Evolutionary conservation across 2,797 vertebrate species (phyloP).

Genomic region (Anguilla megastoma): DNA sequence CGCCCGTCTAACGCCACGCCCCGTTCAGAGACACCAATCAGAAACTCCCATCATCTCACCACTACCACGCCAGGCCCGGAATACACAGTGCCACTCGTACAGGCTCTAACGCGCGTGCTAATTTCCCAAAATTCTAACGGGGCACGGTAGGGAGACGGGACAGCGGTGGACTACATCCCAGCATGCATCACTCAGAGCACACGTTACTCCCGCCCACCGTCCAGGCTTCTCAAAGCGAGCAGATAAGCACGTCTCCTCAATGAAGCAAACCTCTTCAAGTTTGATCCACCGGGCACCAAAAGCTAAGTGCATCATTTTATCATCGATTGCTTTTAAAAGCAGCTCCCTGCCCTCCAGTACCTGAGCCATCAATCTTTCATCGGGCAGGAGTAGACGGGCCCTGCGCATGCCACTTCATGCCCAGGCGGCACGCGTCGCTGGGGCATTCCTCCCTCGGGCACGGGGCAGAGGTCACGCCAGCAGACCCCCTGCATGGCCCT

Average conservation of each 20-base stretch:
- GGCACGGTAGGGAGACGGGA: background rate
- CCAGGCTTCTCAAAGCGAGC: background rate
- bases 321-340: constrained; percentile 18
- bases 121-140: background rate
- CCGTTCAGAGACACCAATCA: background rate
- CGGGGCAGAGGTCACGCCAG: background rate
- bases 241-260: background rate
- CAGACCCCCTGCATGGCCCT: background rate
- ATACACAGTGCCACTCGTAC: background rate
- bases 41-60: background rate
- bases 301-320: constrained; percentile 26
- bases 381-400: background rate
- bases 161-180: background rate
- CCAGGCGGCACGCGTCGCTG: background rate
- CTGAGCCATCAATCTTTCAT: background rate
- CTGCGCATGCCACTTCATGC: background rate
- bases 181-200: background rate
- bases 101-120: background rate
- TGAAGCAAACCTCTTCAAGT: background rate
- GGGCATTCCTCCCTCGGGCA: background rate
- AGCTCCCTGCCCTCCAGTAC: background rate
- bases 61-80: background rate
- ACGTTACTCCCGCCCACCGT: background rate
- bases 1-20: background rate
- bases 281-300: background rate